A percentile compares a stretch with the other conserved stretches of the same genome.
These are phyloP conservation scores for Pyrrhura leucotis DNA, from an alignment of 2,797 vertebrate genomes.

Conservation along the genomic window DNA sequence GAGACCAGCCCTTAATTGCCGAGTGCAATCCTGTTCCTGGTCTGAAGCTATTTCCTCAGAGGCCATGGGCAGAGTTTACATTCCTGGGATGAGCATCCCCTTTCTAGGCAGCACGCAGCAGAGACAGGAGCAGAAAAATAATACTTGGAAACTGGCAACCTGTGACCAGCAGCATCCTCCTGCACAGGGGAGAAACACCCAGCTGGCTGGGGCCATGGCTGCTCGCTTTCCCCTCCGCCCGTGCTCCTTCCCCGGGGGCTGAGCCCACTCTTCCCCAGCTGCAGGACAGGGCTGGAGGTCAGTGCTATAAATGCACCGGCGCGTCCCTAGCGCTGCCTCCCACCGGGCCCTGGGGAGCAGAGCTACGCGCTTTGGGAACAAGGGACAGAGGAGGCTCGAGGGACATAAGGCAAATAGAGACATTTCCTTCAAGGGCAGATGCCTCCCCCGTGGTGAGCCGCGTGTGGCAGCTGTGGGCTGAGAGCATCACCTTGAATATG, in stretches of 20 bases:
- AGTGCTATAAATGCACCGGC: not conserved
- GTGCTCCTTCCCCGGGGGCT: not conserved
- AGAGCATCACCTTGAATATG: not conserved
- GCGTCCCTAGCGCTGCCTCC: not conserved
- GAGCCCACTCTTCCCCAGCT: not conserved
- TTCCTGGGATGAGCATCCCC: constrained; percentile 71
- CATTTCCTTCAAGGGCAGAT: constrained; percentile 2
- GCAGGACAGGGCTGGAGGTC: not conserved
- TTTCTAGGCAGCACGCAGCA: constrained; percentile 56
- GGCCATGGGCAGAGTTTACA: constrained; percentile 61
- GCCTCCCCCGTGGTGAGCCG: not conserved
- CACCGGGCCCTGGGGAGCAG: not conserved
- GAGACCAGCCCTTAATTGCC: constrained; percentile 37
- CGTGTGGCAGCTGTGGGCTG: rapidly evolving
- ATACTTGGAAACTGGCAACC: constrained; percentile 59
- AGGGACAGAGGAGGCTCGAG: not conserved
- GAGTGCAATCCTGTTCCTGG: constrained; percentile 33
- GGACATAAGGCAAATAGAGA: not conserved
- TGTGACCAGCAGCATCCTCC: constrained; percentile 67
- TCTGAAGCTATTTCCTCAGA: constrained; percentile 57
- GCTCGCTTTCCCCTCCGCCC: not conserved
- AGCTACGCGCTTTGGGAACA: not conserved
- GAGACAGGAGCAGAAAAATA: constrained; percentile 58
- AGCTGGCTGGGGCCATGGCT: not conserved
- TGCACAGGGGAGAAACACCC: constrained; percentile 30